These are phyloP conservation scores for Andrena haemorrhoa DNA, from an alignment of 2,888 invertebrate genomes.

Conservation along the genomic window DNA sequence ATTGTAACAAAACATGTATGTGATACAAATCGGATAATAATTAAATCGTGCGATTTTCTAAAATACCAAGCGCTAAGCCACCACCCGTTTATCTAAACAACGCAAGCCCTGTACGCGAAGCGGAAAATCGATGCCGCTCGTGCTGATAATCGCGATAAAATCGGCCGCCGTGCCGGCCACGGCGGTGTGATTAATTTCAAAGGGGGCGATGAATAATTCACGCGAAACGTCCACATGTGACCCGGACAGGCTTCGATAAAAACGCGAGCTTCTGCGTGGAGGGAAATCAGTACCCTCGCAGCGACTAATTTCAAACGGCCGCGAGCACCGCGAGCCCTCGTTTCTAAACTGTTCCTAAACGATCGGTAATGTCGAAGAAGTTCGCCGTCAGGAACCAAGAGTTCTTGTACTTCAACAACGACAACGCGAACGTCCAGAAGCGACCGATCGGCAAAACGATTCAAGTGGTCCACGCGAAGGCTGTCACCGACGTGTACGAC, in stretches of 20 bases:
- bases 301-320: neutral
- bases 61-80: neutral
- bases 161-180: neutral
- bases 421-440: neutral
- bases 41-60: conserved; percentile 37
- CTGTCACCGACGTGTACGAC: neutral
- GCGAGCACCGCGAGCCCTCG: no score
- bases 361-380: conserved; percentile 7
- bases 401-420: neutral
- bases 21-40: conserved; percentile 29
- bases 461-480: conserved; percentile 2
- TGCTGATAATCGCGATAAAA: conserved; percentile 16
- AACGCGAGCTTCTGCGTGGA: conserved; percentile 26
- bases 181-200: conserved; percentile 20
- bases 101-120: neutral
- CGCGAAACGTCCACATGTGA: conserved; percentile 32
- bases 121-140: neutral
- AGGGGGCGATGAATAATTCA: conserved; percentile 58
- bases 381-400: neutral
- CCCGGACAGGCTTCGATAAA: conserved; percentile 5
- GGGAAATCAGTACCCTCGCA: conserved; percentile 20
- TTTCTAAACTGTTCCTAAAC: no score
- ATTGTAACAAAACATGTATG: conserved; percentile 39
- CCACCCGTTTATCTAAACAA: neutral
- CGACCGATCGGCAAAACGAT: neutral